Percentiles rank a stretch among this genome's conserved stretches.
These are phyloP conservation scores for Plemyria rubiginata DNA, from an alignment of 2,888 invertebrate species.

Conservation along the genomic window DNA sequence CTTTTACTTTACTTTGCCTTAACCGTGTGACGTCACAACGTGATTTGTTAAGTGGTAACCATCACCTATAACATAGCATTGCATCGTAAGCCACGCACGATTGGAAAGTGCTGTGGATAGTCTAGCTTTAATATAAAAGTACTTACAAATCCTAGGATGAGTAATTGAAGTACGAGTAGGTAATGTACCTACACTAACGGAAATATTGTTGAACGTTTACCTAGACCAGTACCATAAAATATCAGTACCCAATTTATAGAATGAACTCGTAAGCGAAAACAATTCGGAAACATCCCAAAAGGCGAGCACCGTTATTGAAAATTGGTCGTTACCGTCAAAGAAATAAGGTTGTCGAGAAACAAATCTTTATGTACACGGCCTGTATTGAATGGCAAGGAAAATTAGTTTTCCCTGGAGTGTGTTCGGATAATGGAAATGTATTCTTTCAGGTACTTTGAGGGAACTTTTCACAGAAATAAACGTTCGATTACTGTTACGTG, in stretches of 20 bases:
- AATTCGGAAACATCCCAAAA: constrained; percentile 19
- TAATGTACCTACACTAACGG: constrained; percentile 2
- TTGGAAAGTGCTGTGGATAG: too few species aligned
- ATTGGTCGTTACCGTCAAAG: constrained; percentile 13
- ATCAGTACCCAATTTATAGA: constrained; percentile 30
- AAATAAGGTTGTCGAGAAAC: constrained; percentile 27
- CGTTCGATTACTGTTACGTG: background rate
- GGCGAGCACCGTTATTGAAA: constrained; percentile 20
- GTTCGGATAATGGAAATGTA: constrained; percentile 38
- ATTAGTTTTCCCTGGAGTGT: constrained; percentile 36
- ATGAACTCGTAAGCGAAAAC: constrained; percentile 20
- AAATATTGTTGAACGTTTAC: constrained; percentile 9
- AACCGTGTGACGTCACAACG: too few species aligned
- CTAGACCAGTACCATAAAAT: constrained; percentile 21
- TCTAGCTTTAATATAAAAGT: background rate
- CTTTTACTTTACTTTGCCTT: too few species aligned
- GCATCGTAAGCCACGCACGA: too few species aligned
- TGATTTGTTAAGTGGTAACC: too few species aligned
- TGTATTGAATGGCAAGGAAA: constrained; percentile 38
- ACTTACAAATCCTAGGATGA: background rate
- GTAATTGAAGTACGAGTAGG: constrained; percentile 9
- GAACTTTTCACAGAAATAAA: constrained; percentile 4
- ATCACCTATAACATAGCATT: too few species aligned
- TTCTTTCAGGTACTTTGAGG: constrained; percentile 28
- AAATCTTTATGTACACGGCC: constrained; percentile 20